A percentile compares a stretch with the other conserved stretches of the same genome.
Evolutionary conservation across 2,797 vertebrate genomes (phyloP).

Genomic region (Chromobotia macracanthus): DNA sequence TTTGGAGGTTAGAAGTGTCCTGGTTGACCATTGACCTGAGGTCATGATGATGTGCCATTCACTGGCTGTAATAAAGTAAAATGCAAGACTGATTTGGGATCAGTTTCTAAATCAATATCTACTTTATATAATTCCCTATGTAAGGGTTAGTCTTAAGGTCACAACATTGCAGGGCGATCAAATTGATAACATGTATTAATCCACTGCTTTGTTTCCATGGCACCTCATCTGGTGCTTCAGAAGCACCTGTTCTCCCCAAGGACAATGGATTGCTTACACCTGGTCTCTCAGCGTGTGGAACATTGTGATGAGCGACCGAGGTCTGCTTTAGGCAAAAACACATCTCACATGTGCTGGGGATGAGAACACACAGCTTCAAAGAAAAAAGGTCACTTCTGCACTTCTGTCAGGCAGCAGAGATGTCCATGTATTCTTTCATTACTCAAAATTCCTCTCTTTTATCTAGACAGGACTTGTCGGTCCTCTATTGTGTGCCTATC

Average conservation of each 20-base stretch:
- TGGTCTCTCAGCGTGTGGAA: neutral
- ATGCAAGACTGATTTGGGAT: neutral
- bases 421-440: slow-evolving; percentile 6
- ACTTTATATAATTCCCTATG: neutral
- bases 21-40: neutral
- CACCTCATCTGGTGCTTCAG: slow-evolving; percentile 12
- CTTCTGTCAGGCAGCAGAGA: neutral
- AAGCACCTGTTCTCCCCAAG: slow-evolving; percentile 17
- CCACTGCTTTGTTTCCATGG: slow-evolving; percentile 14
- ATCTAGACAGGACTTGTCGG: slow-evolving; percentile 4
- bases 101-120: neutral
- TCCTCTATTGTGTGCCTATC: slow-evolving; percentile 9
- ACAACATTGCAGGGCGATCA: neutral
- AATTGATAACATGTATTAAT: slow-evolving; percentile 14
- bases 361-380: neutral
- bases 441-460: neutral
- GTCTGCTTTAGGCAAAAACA: neutral
- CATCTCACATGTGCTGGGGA: neutral
- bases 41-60: neutral
- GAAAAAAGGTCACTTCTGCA: neutral
- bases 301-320: slow-evolving; percentile 8
- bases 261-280: slow-evolving; percentile 16
- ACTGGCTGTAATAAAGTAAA: neutral
- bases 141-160: neutral
- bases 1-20: neutral